Conservation (phyloP, 2,888 invertebrate genomes). For the Tinea trinotella region DNA sequence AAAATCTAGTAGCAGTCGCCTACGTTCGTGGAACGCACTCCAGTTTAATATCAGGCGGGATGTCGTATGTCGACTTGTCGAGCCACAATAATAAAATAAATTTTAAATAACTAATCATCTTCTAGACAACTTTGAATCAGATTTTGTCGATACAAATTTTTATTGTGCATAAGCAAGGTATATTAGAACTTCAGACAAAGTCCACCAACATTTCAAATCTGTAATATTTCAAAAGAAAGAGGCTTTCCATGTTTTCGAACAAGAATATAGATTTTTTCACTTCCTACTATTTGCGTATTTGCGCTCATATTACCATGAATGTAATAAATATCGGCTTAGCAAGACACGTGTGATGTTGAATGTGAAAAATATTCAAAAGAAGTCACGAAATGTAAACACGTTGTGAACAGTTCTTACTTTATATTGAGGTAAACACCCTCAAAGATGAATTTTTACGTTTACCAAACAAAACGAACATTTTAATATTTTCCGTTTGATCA, state of each 20-base stretch:
- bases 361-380: constrained; percentile 37
- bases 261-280: not conserved
- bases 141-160: too few species aligned
- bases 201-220: not conserved
- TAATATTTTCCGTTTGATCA: constrained; percentile 22
- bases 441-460: constrained; percentile 55
- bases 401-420: constrained; percentile 56
- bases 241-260: not conserved
- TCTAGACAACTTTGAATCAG: too few species aligned
- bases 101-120: too few species aligned
- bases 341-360: constrained; percentile 45
- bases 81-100: too few species aligned
- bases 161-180: not conserved
- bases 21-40: too few species aligned
- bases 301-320: constrained; percentile 26
- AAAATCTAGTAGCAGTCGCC: too few species aligned
- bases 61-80: too few species aligned
- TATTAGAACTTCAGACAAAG: not conserved
- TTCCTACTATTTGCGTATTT: not conserved
- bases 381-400: constrained; percentile 46
- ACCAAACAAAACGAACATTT: constrained; percentile 50
- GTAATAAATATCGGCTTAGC: constrained; percentile 67
- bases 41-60: too few species aligned
- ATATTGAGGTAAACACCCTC: constrained; percentile 47
- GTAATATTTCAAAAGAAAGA: not conserved